Conservation (phyloP, 1,140 invertebrate genomes). For the Lepidostoma basale region DNA sequence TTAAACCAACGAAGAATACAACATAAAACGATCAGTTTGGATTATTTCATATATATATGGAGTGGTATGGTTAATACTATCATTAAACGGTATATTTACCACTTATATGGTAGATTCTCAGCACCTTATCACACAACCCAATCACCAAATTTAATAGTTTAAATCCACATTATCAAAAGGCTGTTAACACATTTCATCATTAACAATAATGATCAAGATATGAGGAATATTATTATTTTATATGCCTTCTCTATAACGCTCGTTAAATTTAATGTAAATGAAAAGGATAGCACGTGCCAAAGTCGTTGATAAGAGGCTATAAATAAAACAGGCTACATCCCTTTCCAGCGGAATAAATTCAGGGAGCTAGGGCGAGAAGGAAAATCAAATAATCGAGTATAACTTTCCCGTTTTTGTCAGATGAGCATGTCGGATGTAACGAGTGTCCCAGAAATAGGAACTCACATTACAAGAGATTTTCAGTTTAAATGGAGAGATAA, state of each 20-base stretch:
- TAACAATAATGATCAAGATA: constrained; percentile 13
- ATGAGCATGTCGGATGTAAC: background rate
- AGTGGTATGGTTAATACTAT: no score
- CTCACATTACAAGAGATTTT: no score
- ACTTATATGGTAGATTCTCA: no score
- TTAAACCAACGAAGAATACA: no score
- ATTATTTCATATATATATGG: no score
- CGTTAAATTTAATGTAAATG: constrained; percentile 28
- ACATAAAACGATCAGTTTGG: no score
- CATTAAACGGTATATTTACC: no score
- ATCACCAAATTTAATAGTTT: no score
- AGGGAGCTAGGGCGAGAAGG: background rate
- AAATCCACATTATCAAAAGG: no score
- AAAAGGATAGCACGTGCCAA: constrained; percentile 4
- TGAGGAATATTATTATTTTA: no score
- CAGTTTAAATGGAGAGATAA: no score
- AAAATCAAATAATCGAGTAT: background rate
- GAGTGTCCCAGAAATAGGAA: background rate
- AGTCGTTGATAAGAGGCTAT: background rate
- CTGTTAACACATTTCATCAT: background rate
- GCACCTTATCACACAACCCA: no score
- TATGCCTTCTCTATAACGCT: background rate
- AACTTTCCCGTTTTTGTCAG: background rate
- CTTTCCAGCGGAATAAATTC: background rate
- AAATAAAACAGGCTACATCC: background rate